phyloP scores from a whole-genome alignment of 2,113 vertebrate species.

The Sylvietta virens region DNA sequence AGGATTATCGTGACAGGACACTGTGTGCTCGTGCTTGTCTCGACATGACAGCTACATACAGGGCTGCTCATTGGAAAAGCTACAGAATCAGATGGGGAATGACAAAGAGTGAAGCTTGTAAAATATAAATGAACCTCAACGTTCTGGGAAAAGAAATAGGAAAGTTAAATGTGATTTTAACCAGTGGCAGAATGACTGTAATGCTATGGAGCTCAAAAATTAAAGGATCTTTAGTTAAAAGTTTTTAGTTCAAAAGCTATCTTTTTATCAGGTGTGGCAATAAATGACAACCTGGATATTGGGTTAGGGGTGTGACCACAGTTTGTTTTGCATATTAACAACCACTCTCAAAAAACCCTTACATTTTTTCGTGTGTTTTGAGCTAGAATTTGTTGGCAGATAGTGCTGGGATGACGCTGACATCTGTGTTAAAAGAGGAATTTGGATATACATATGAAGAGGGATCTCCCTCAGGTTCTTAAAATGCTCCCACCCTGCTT shows the following conservation, averaged over 20 bases:
- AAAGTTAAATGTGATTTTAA: background rate
- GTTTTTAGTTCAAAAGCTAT: background rate
- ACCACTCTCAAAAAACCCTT: background rate
- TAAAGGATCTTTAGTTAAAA: background rate
- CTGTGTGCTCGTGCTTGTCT: background rate
- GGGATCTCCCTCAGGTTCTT: background rate
- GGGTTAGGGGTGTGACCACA: background rate
- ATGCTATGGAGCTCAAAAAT: background rate
- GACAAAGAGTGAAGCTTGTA: background rate
- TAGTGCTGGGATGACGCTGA: background rate
- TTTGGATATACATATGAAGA: background rate
- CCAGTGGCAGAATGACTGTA: background rate
- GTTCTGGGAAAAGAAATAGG: background rate
- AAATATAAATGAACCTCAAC: background rate
- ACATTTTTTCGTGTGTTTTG: background rate
- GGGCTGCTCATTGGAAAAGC: background rate
- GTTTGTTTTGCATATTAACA: background rate
- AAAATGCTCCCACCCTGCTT: background rate
- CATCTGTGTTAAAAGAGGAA: background rate
- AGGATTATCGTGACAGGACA: background rate
- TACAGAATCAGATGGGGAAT: background rate
- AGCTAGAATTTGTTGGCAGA: background rate
- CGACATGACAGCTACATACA: background rate
- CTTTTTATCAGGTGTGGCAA: background rate
- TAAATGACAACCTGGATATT: background rate